phyloP scores from a whole-genome alignment of 2,888 invertebrate genomes.

The Ophion ellenae region DNA sequence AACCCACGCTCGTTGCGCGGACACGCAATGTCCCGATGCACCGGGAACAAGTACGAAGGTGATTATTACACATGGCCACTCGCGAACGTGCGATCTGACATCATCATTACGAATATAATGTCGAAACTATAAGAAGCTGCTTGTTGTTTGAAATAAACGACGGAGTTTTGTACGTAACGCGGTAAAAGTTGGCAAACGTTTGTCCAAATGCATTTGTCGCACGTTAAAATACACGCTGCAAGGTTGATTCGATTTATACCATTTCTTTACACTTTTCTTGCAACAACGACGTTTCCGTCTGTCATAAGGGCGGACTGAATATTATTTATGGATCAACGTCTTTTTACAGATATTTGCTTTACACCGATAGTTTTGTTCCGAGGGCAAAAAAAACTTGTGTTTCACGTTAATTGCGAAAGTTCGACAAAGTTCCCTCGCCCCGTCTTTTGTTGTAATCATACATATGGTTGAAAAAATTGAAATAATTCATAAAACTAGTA shows the following conservation, averaged over 20 bases:
- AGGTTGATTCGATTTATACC: slow-evolving; percentile 61
- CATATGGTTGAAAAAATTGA: no score
- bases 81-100: slow-evolving; percentile 56
- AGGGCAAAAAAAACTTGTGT: no score
- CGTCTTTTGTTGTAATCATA: no score
- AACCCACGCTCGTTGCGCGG: slow-evolving; percentile 4
- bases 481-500: no score
- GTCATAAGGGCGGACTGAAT: background rate
- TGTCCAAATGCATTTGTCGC: slow-evolving; percentile 60
- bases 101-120: slow-evolving; percentile 69
- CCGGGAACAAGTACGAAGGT: slow-evolving; percentile 26
- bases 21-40: slow-evolving; percentile 24
- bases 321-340: background rate
- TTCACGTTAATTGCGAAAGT: no score
- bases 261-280: slow-evolving; percentile 39
- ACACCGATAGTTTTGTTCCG: no score
- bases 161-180: slow-evolving; percentile 59
- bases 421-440: no score
- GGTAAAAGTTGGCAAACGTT: slow-evolving; percentile 60
- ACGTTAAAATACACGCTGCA: slow-evolving; percentile 46
- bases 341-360: no score
- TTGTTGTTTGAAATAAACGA: slow-evolving; percentile 61
- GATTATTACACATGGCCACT: slow-evolving; percentile 16
- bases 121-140: slow-evolving; percentile 58
- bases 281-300: background rate